phyloP scores from a whole-genome alignment of 2,113 vertebrate species.

The Astur gentilis region DNA sequence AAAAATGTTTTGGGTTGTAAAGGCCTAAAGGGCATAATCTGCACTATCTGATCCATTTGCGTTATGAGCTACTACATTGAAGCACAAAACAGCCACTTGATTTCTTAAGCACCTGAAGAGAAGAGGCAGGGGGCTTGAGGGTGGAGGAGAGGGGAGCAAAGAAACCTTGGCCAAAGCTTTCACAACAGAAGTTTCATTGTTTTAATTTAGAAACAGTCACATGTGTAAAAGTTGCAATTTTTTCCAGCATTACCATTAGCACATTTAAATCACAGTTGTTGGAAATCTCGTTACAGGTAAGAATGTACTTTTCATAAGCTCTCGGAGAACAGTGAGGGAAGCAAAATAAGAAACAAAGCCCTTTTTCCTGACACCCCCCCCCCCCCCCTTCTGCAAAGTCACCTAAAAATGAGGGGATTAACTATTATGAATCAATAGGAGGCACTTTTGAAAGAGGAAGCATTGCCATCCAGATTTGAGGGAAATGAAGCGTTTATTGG shows the following conservation, averaged over 20 bases:
- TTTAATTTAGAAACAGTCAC: background rate
- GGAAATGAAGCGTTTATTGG: slow-evolving; percentile 62
- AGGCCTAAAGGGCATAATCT: slow-evolving; percentile 19
- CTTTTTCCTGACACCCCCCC: background rate
- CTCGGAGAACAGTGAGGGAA: background rate
- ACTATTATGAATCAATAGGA: slow-evolving; percentile 38
- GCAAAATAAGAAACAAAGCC: background rate
- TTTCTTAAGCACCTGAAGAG: slow-evolving; percentile 54
- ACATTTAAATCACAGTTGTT: background rate
- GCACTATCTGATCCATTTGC: background rate
- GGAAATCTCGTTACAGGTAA: background rate
- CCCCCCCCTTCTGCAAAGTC: background rate
- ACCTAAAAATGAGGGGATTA: slow-evolving; percentile 46
- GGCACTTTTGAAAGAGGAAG: slow-evolving; percentile 60
- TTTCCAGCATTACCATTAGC: background rate
- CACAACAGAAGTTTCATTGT: slow-evolving; percentile 12
- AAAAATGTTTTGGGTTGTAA: background rate
- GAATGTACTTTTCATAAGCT: background rate
- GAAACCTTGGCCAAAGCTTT: background rate
- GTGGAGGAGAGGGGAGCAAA: background rate
- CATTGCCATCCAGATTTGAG: slow-evolving; percentile 53
- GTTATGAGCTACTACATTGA: background rate
- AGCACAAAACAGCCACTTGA: slow-evolving; percentile 52
- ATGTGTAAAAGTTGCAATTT: background rate
- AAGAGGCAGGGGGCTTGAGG: background rate